Evolutionary conservation across 1,140 invertebrate genomes (phyloP).

Genomic region (Drosophila leontia): DNA sequence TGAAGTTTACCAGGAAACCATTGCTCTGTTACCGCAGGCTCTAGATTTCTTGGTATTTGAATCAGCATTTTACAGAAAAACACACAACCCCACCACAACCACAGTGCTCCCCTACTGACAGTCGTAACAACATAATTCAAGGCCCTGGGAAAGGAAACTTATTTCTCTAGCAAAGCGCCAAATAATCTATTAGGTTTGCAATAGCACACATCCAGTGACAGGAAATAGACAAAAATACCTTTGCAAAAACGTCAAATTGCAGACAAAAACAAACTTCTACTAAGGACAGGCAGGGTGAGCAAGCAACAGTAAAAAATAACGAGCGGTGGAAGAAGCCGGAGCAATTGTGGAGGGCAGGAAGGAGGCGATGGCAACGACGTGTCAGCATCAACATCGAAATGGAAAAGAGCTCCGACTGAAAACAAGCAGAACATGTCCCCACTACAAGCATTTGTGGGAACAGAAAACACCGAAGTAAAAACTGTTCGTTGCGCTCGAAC

Average conservation of each 20-base stretch:
- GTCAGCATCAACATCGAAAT: constrained; percentile 68
- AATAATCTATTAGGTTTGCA: constrained; percentile 71
- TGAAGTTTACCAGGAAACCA: too few species aligned
- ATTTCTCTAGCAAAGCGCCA: constrained; percentile 57
- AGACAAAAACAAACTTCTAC: constrained; percentile 32
- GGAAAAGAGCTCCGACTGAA: constrained; percentile 47
- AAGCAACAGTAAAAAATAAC: constrained; percentile 20
- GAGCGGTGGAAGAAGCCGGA: background rate
- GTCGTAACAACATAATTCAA: constrained; percentile 48
- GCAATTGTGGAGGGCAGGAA: background rate
- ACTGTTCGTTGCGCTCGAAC: constrained; percentile 54
- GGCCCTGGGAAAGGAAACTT: constrained; percentile 33
- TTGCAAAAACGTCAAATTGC: constrained; percentile 38
- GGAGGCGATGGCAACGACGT: constrained; percentile 47
- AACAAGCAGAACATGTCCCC: constrained; percentile 60
- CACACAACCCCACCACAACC: background rate
- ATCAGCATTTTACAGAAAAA: background rate
- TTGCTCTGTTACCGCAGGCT: background rate
- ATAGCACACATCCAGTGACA: constrained; percentile 50
- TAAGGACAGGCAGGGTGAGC: background rate
- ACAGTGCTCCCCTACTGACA: constrained; percentile 27
- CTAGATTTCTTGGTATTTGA: background rate
- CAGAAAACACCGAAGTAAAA: constrained; percentile 34
- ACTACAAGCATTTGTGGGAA: constrained; percentile 56
- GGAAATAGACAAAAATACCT: constrained; percentile 49